phyloP scores from a whole-genome alignment of 2,797 vertebrate genomes.

The Fundulus diaphanus region DNA sequence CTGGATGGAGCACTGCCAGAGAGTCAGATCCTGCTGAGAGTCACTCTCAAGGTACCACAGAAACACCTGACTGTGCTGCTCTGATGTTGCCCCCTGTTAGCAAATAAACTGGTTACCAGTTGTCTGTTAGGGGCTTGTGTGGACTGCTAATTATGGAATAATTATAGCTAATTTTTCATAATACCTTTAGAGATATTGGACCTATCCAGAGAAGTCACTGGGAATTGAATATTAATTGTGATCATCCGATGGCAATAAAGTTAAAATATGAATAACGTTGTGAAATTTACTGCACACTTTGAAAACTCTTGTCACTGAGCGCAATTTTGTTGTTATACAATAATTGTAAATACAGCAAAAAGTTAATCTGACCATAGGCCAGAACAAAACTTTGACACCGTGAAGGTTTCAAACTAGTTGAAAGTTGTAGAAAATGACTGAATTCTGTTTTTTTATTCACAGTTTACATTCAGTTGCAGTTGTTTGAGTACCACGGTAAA shows the following conservation, averaged over 20 bases:
- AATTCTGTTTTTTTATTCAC: background rate
- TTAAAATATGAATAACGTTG: background rate
- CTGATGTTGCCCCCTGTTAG: background rate
- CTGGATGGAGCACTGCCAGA: conserved; percentile 81
- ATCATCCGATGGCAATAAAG: background rate
- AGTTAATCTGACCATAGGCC: background rate
- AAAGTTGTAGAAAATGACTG: background rate
- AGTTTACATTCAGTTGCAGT: background rate
- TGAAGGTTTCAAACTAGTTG: background rate
- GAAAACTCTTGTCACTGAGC: background rate
- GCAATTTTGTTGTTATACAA: background rate
- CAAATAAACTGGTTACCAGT: background rate
- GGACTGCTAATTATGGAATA: background rate
- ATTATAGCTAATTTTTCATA: background rate
- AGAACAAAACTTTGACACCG: background rate
- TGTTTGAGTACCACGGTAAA: background rate
- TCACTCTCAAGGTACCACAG: conserved; percentile 84
- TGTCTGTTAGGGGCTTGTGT: background rate
- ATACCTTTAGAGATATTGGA: background rate
- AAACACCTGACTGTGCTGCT: conserved; percentile 7
- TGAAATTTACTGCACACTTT: background rate
- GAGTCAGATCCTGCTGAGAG: conserved; percentile 88
- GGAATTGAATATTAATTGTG: background rate
- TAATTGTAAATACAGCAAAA: background rate
- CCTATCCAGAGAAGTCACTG: background rate